Base-by-base conservation (phyloP, 2,888 invertebrate genomes). In the Encarsia formosa region DNA sequence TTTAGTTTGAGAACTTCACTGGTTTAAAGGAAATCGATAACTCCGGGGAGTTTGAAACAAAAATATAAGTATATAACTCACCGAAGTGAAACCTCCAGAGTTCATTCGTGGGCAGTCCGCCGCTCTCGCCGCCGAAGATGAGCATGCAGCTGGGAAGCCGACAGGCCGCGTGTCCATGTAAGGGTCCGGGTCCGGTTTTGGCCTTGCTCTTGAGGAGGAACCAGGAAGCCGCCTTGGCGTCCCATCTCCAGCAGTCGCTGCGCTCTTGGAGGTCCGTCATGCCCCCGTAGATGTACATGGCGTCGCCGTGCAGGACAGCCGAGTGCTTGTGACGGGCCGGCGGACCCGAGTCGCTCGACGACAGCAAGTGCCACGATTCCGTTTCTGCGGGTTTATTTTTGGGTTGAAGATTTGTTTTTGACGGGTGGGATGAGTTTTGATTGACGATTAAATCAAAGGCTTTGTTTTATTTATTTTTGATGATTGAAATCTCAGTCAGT, bases 201-300 rank as follows among this genome's bases (percentile, higher is more conserved):
- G 79, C 76, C 69, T 82, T 81, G 31, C 77, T 76, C 59, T 84
- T 84, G 49, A 87, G 75, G 56, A 74, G 70, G 46, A 75, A 78
- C 88, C 88, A 89, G 48, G 78, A 79, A 57, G 84, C 82, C 1
- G 80, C 78, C 63, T 66, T 65, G 5, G 67, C 85, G 71, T 87
- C 86, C 80, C 86, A 90, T 67, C 80, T 79, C 90, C 90, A 91
- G 55, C 90, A 83, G 73, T 91, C 91, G 51, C 78, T 77, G 64
- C 85, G 80, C 63, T 84, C 87, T 60, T 86, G 83, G 52, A 93
- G 80, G 77, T 91, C 90, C 57, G 86, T 86, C 86, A 88, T 89
- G 0, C 93, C 93, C 16, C 89, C 93, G 75, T 88, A 91, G 67
- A 93, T 81, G 84, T 89, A 92, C 80, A 93, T 87, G 3, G 84